Evolutionary conservation across 2,113 vertebrate genomes (phyloP).

Genomic region (Lophura nycthemera): DNA sequence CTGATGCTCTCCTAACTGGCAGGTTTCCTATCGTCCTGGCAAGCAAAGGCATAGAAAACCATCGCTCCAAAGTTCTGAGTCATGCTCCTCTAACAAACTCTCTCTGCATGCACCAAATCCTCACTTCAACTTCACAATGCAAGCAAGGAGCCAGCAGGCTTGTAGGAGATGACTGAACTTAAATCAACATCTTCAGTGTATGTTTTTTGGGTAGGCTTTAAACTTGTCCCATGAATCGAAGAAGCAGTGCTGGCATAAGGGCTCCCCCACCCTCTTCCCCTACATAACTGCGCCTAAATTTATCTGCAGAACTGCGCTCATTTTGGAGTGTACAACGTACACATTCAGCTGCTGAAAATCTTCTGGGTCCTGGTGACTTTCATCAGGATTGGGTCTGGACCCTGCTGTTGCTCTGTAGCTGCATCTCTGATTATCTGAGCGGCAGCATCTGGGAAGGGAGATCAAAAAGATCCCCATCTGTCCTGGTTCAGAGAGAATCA

Average conservation of each 20-base stretch:
- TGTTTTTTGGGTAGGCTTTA: neutral
- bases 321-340: neutral
- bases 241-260: neutral
- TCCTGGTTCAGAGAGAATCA: neutral
- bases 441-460: neutral
- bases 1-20: neutral
- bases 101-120: neutral
- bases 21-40: neutral
- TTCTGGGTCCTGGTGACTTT: neutral
- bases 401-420: neutral
- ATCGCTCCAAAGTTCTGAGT: neutral
- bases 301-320: rapidly evolving
- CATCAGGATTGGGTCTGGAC: neutral
- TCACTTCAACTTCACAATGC: neutral
- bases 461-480: neutral
- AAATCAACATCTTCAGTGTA: neutral
- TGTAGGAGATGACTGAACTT: neutral
- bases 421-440: neutral
- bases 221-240: neutral
- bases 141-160: neutral
- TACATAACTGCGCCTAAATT: neutral
- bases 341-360: neutral
- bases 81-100: slow-evolving; percentile 7
- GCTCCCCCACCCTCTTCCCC: neutral
- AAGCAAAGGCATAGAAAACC: neutral